phyloP scores from a whole-genome alignment of 2,113 vertebrate genomes.

The Junco hyemalis region DNA sequence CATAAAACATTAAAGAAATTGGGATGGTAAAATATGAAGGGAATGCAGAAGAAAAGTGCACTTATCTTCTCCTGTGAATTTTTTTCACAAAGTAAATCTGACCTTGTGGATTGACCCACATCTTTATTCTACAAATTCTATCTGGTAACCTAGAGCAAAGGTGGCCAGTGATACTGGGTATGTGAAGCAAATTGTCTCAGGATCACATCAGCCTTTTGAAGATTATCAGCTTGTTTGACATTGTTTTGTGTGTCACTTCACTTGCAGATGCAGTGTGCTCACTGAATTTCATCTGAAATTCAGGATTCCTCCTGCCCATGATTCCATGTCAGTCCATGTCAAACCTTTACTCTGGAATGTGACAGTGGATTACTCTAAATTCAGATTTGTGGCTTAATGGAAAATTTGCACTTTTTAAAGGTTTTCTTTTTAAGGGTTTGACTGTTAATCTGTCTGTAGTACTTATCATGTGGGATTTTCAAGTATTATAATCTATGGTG shows the following conservation, averaged over 20 bases:
- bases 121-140: not conserved
- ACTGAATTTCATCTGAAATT: not conserved
- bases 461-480: not conserved
- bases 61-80: not conserved
- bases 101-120: not conserved
- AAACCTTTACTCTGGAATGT: not conserved
- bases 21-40: not conserved
- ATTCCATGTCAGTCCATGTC: not conserved
- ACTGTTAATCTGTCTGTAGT: not conserved
- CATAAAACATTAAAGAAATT: not conserved
- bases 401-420: not conserved
- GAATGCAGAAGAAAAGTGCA: not conserved
- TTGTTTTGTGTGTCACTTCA: not conserved
- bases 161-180: not conserved
- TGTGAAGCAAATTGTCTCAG: not conserved
- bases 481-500: not conserved
- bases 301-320: not conserved
- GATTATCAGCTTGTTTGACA: not conserved
- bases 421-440: not conserved
- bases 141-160: not conserved
- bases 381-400: not conserved
- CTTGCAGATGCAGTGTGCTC: not conserved
- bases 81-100: conserved; percentile 23
- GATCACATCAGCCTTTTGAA: not conserved
- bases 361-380: not conserved